phyloP scores from a whole-genome alignment of 1,140 invertebrate species.

The Papilio machaon region DNA sequence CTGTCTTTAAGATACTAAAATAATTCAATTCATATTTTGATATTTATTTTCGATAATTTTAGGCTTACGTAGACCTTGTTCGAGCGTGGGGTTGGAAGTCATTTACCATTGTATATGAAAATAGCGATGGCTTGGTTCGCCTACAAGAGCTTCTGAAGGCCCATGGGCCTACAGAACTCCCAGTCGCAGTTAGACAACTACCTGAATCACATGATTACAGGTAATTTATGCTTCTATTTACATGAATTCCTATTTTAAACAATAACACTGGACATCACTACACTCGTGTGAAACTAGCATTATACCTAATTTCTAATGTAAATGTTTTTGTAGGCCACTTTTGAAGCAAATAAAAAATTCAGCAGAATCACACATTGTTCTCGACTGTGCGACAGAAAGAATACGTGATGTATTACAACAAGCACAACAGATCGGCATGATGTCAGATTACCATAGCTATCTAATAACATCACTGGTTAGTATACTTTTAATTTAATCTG shows the following conservation, averaged over 20 bases:
- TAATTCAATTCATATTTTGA: not conserved
- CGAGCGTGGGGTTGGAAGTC: constrained; percentile 95
- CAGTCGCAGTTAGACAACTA: constrained; percentile 90
- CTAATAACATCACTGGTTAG: constrained; percentile 93
- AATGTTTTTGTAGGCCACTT: constrained; percentile 85
- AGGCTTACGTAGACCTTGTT: constrained; percentile 96
- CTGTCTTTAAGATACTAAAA: not conserved
- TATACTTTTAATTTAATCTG: constrained; percentile 37
- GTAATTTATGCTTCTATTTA: constrained; percentile 72
- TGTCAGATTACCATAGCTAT: constrained; percentile 96
- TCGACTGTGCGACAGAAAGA: constrained; percentile 94
- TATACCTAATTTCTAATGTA: not conserved
- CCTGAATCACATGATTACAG: constrained; percentile 91
- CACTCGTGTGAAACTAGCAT: not conserved
- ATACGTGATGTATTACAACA: constrained; percentile 94
- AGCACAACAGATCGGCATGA: constrained; percentile 97
- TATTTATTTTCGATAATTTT: constrained; percentile 52
- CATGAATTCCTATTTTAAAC: not conserved
- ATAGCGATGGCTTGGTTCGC: constrained; percentile 95
- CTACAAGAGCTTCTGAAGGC: constrained; percentile 96
- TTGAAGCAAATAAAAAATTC: constrained; percentile 96
- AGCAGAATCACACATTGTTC: constrained; percentile 94
- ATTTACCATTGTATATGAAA: constrained; percentile 97
- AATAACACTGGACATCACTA: too few relatives aligned
- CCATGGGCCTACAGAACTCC: constrained; percentile 91